Evolutionary conservation across 1,140 invertebrate genomes (phyloP), one percentile per base, ranked within the genome.

Genomic region (Bombus ignitus): DNA sequence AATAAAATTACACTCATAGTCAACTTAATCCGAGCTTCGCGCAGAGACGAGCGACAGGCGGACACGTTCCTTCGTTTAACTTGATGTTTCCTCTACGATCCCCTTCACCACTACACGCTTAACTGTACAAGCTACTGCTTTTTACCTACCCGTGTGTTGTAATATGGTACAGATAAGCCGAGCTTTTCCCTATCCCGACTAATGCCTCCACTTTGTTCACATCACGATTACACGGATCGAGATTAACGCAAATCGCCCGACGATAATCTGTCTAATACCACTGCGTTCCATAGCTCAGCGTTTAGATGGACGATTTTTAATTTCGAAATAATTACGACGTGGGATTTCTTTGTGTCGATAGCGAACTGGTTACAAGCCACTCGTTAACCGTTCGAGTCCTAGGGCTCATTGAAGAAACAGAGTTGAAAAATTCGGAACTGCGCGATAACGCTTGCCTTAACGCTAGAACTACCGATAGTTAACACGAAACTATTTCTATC

Each of bases 1-100:
- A 35, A 57, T 75, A 57, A 75, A 75, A 57, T 75, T 35, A 57
- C 32, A 15, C 22, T 13, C n/a, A 53, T 3, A 47, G 15, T 12
- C 25, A 35, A 35, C 2, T 47, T 74, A 25, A 53, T 74, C 73
- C 12, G 22, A 35, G 18, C 4, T 74, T 6, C 73, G 53, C n/a
- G 2, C n/a, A 35, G 15, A 18, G 44, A 32, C 4, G 73, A 74
- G 44, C 9, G 73, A 53, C n/a, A 35, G 73, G 47, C 12, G 12
- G 73, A 75, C 42, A 57, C 44, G 73, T 75, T 75, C 53, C 73
- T 53, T 10, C 44, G 44, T 47, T 75, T 53, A 75, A 53, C 73
- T 44, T 25, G 73, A 53, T 75, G 42, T 39, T 53, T 75, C 22
- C 44, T 57, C 47, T 13, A 25, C 44, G 73, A 75, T 37, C 73